Percentiles rank a stretch among this genome's conserved stretches.
These are phyloP conservation scores for Hydraecia micacea DNA, from an alignment of 2,888 invertebrate genomes.

Conservation along the genomic window DNA sequence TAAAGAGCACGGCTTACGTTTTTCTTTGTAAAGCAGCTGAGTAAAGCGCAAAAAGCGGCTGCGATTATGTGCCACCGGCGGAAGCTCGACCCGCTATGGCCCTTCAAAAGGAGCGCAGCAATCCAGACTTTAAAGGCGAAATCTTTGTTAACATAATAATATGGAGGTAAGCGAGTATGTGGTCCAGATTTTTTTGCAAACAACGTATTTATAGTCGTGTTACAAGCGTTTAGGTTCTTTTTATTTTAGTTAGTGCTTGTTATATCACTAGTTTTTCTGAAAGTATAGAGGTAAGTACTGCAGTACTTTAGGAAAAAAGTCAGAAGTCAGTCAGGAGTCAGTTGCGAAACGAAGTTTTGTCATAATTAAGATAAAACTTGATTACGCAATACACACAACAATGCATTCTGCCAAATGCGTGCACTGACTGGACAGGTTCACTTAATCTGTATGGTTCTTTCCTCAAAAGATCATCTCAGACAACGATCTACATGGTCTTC, in stretches of 20 bases:
- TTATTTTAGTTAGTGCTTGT: slow-evolving; percentile 7
- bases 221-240: slow-evolving; percentile 13
- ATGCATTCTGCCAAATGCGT: too few species aligned
- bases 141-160: slow-evolving; percentile 71
- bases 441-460: too few species aligned
- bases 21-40: slow-evolving; percentile 70
- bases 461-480: too few species aligned
- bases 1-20: slow-evolving; percentile 62
- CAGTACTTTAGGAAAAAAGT: background rate
- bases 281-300: background rate
- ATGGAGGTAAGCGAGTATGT: slow-evolving; percentile 54
- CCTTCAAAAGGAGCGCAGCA: slow-evolving; percentile 73
- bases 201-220: slow-evolving; percentile 28
- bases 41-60: slow-evolving; percentile 71
- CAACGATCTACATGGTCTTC: too few species aligned
- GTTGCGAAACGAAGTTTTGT: too few species aligned
- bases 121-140: slow-evolving; percentile 69
- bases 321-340: background rate
- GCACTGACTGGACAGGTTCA: too few species aligned
- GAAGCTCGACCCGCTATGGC: slow-evolving; percentile 72
- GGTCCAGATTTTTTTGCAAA: slow-evolving; percentile 33
- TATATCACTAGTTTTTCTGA: background rate
- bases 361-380: background rate
- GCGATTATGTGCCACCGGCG: slow-evolving; percentile 73
- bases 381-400: background rate